Evolutionary conservation across 2,888 invertebrate species (phyloP).

Genomic region (Cyclophora punctaria): DNA sequence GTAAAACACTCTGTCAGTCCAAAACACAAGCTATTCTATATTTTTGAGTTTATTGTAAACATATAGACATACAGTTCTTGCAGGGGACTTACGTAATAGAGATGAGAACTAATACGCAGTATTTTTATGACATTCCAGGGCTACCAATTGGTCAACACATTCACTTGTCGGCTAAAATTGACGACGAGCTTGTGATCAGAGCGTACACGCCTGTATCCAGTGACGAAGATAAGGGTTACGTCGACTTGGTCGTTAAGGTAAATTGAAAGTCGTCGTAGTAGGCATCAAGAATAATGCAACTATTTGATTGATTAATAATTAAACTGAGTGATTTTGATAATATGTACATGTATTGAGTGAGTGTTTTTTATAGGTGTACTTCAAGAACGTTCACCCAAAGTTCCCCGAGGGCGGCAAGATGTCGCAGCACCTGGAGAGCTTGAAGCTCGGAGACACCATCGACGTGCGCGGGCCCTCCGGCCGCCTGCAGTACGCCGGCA

Average conservation of each 20-base stretch:
- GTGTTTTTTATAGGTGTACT: constrained; percentile 83
- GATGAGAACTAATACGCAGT: too few species aligned
- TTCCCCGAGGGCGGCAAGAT: constrained; percentile 99
- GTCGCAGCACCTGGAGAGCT: constrained; percentile 92
- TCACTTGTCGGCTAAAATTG: constrained; percentile 91
- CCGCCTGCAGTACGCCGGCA: constrained; percentile 87
- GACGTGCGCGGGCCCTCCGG: constrained; percentile 97
- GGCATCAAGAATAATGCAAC: too few species aligned
- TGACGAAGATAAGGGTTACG: constrained; percentile 94
- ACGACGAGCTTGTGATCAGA: constrained; percentile 91
- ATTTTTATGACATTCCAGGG: constrained; percentile 53
- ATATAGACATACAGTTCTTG: too few species aligned
- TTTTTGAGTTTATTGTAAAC: too few species aligned
- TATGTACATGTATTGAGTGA: neutral
- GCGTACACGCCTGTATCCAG: constrained; percentile 98
- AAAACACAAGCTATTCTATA: too few species aligned
- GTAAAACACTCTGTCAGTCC: too few species aligned
- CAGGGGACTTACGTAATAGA: too few species aligned
- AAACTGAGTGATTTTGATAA: neutral
- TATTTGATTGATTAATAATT: neutral
- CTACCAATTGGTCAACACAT: constrained; percentile 96
- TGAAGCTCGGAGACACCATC: constrained; percentile 94
- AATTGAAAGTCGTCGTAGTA: neutral
- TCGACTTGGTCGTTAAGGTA: constrained; percentile 94
- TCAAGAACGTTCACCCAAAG: constrained; percentile 95